These are phyloP conservation scores for Fragum sueziense DNA, from an alignment of 2,888 invertebrate species.

Conservation along the genomic window DNA sequence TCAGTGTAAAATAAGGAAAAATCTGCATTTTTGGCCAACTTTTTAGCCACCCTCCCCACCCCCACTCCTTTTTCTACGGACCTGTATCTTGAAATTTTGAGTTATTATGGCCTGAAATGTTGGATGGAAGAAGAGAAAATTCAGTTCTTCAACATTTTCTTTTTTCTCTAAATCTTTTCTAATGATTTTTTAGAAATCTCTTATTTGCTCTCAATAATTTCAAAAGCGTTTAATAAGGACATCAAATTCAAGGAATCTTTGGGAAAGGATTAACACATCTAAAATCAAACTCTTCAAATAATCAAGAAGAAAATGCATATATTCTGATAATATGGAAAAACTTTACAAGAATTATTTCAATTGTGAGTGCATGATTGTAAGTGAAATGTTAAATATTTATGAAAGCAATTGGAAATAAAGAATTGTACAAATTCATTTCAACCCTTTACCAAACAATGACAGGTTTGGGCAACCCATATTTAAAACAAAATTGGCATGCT, in stretches of 20 bases:
- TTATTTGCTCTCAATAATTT: too few species aligned
- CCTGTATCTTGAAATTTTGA: too few species aligned
- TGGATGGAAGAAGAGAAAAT: conserved; percentile 1
- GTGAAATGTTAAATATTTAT: too few species aligned
- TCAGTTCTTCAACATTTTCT: background rate
- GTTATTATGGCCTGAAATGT: too few species aligned
- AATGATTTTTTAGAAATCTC: too few species aligned
- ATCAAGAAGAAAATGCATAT: background rate
- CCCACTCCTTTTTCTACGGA: background rate
- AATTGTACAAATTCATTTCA: too few species aligned
- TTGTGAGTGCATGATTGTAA: too few species aligned
- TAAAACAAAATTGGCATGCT: background rate
- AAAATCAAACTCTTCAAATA: background rate
- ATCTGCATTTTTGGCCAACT: background rate
- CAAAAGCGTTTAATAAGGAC: too few species aligned
- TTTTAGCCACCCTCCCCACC: background rate
- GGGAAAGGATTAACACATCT: background rate
- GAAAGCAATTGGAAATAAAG: too few species aligned
- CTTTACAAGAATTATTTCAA: too few species aligned
- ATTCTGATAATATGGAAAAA: background rate
- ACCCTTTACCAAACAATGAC: background rate
- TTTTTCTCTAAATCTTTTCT: conserved; percentile 5
- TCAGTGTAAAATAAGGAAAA: background rate
- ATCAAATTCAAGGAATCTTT: background rate
- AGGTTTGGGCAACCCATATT: background rate